phyloP scores from a whole-genome alignment of 2,797 vertebrate genomes.

The Columba guinea region DNA sequence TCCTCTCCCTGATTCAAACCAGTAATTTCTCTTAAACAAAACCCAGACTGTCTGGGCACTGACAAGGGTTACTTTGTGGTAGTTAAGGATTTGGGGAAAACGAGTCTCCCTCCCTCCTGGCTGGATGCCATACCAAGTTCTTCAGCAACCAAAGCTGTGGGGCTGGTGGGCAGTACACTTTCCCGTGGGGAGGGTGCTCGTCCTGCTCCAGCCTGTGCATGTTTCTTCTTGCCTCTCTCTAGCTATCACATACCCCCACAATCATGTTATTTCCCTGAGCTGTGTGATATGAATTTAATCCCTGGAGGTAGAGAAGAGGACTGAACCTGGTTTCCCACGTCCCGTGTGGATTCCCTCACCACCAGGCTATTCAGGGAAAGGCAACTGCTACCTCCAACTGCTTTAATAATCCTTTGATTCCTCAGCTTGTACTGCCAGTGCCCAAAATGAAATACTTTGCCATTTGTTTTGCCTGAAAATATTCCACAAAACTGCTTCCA shows the following conservation, averaged over 20 bases:
- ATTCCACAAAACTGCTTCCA: conserved; percentile 70
- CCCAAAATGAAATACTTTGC: conserved; percentile 64
- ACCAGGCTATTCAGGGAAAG: conserved; percentile 1
- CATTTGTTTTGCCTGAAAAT: conserved; percentile 71
- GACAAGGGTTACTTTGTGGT: conserved; percentile 42
- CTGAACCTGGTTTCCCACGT: conserved; percentile 33
- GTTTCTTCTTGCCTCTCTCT: conserved; percentile 19
- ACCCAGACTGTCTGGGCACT: conserved; percentile 6
- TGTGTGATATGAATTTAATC: not conserved
- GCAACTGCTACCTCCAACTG: conserved; percentile 47
- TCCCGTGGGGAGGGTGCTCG: not conserved
- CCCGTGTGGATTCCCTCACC: conserved; percentile 32
- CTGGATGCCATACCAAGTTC: not conserved
- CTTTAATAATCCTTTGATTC: conserved; percentile 68
- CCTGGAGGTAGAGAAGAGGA: not conserved
- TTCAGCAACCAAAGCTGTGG: not conserved
- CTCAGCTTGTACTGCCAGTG: conserved; percentile 66
- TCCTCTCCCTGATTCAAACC: conserved; percentile 28
- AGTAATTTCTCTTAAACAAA: conserved; percentile 47
- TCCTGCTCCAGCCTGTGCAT: not conserved
- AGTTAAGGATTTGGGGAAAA: conserved; percentile 43
- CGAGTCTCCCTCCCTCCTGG: conserved; percentile 7
- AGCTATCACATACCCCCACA: not conserved
- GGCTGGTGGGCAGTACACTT: not conserved
- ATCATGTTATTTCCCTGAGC: not conserved